A percentile compares a stretch with the other conserved stretches of the same genome.
Evolutionary conservation across 2,888 invertebrate species (phyloP).

Genomic region (Ochlodes sylvanus): DNA sequence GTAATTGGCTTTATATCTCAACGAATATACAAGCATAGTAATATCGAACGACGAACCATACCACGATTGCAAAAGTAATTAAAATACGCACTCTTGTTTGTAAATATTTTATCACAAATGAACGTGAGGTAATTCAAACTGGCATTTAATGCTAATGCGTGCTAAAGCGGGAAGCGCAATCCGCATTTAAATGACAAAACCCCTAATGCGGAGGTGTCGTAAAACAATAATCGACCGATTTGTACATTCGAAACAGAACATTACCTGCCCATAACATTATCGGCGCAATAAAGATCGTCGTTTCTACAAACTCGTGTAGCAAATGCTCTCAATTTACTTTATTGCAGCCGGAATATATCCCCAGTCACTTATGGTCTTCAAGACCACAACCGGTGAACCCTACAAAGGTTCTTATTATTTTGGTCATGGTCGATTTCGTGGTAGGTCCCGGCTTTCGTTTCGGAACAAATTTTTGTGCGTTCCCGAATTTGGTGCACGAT

Average conservation of each 20-base stretch:
- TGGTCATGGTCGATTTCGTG: constrained; percentile 60
- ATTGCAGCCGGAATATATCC: constrained; percentile 62
- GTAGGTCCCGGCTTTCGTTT: constrained; percentile 61
- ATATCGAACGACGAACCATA: not conserved
- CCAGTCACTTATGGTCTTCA: constrained; percentile 19
- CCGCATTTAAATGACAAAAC: constrained; percentile 34
- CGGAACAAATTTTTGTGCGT: constrained; percentile 71
- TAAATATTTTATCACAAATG: constrained; percentile 19
- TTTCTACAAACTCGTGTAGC: constrained; percentile 76
- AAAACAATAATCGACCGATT: constrained; percentile 77
- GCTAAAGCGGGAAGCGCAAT: constrained; percentile 21
- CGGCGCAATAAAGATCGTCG: constrained; percentile 77
- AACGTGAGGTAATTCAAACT: constrained; percentile 28
- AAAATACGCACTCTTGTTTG: constrained; percentile 7
- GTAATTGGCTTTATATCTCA: not conserved
- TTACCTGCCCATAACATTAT: constrained; percentile 83
- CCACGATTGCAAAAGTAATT: not conserved
- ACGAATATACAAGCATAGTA: not conserved
- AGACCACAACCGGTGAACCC: not conserved
- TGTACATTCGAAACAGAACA: constrained; percentile 74
- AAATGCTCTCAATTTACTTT: constrained; percentile 82
- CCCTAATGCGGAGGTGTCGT: constrained; percentile 51
- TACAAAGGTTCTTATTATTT: constrained; percentile 7
- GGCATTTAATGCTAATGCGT: constrained; percentile 24
- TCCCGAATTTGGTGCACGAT: constrained; percentile 73